Evolutionary conservation across 1,140 invertebrate genomes (phyloP).

Genomic region (Drosophila ohnishii): DNA sequence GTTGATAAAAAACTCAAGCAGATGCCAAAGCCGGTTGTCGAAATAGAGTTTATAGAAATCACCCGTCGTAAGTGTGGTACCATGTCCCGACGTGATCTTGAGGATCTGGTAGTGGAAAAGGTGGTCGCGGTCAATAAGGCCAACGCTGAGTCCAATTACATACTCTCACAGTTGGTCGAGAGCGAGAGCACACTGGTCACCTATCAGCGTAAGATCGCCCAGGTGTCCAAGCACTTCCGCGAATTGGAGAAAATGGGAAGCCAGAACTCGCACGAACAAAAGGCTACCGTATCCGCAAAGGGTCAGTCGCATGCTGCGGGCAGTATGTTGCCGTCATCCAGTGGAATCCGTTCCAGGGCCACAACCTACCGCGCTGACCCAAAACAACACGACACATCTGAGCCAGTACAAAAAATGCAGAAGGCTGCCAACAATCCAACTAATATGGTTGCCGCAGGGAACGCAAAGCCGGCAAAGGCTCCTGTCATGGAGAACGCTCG

Average conservation of each 20-base stretch:
- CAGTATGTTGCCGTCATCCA: neutral
- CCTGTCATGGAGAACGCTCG: neutral
- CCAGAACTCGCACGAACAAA: constrained; percentile 82
- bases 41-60: neutral
- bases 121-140: constrained; percentile 88
- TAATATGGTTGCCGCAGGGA: neutral
- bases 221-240: constrained; percentile 87
- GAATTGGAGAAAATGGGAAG: neutral
- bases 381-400: neutral
- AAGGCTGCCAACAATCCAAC: neutral
- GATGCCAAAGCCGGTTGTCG: neutral
- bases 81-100: constrained; percentile 86
- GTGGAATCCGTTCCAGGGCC: neutral
- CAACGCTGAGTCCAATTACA: constrained; percentile 87
- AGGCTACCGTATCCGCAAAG: neutral
- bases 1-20: no score
- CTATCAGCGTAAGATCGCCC: constrained; percentile 86
- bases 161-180: constrained; percentile 86
- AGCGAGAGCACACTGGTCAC: constrained; percentile 86
- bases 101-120: constrained; percentile 89
- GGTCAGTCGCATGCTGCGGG: neutral
- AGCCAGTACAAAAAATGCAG: no score
- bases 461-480: neutral
- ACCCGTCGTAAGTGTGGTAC: constrained; percentile 67
- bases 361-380: neutral